A percentile compares a stretch with the other conserved stretches of the same genome.
Conservation (phyloP, 2,888 invertebrate species). For the Xanthorhoe spadicearia region DNA sequence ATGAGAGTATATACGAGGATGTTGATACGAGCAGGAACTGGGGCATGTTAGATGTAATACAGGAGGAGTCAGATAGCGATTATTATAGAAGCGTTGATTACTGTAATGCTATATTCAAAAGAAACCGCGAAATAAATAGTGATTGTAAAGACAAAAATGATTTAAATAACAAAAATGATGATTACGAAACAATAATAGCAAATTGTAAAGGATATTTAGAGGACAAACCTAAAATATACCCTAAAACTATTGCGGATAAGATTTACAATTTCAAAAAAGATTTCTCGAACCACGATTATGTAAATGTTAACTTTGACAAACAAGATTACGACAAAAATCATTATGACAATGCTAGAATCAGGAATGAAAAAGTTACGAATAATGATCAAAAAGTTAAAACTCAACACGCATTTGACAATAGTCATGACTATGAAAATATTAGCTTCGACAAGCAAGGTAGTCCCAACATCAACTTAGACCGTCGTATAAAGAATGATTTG, state of each 20-base stretch:
- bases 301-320: constrained; percentile 63
- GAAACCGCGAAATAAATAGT: constrained; percentile 28
- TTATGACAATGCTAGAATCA: constrained; percentile 30
- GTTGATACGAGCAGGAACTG: constrained; percentile 66
- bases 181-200: constrained; percentile 43
- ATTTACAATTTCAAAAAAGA: constrained; percentile 79
- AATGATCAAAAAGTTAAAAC: constrained; percentile 9
- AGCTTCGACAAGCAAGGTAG: constrained; percentile 43
- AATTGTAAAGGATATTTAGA: constrained; percentile 50
- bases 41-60: constrained; percentile 72
- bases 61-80: constrained; percentile 80
- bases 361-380: constrained; percentile 10
- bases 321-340: constrained; percentile 23
- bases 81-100: constrained; percentile 79
- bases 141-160: constrained; percentile 46
- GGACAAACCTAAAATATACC: constrained; percentile 60
- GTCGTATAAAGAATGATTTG: constrained; percentile 69
- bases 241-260: constrained; percentile 71
- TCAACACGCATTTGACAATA: constrained; percentile 14
- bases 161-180: constrained; percentile 34
- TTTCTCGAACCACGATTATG: constrained; percentile 73
- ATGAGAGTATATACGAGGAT: constrained; percentile 75
- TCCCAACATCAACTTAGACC: constrained; percentile 52
- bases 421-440: constrained; percentile 47
- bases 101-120: constrained; percentile 58